Evolutionary conservation across 2,888 invertebrate genomes (phyloP).

Genomic region (Amblyteles armatorius): DNA sequence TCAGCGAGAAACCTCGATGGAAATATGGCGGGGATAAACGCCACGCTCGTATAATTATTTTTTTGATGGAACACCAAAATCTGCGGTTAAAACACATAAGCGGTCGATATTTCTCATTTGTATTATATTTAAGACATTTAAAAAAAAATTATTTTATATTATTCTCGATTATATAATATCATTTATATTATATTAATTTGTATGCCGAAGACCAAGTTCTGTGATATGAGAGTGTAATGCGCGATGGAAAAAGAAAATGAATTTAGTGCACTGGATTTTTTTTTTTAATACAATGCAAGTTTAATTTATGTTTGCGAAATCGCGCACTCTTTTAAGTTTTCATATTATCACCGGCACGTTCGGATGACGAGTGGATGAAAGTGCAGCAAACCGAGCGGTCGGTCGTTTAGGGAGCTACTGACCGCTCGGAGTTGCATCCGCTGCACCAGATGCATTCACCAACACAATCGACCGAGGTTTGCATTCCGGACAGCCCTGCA

Average conservation of each 20-base stretch:
- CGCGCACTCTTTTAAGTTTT: neutral
- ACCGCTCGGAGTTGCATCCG: constrained; percentile 83
- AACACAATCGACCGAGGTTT: constrained; percentile 73
- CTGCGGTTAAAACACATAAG: no score
- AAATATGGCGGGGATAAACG: neutral
- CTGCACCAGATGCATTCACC: constrained; percentile 83
- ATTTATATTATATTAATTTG: no score
- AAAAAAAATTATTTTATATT: no score
- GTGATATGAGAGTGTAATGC: no score
- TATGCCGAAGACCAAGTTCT: no score
- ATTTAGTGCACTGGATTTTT: no score
- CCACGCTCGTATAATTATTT: neutral
- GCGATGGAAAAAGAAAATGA: no score
- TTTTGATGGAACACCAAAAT: neutral
- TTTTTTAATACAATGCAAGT: neutral
- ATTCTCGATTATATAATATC: no score
- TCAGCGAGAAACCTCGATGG: neutral
- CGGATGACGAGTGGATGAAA: neutral
- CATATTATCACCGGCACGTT: neutral
- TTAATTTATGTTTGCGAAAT: neutral
- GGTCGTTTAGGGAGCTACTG: constrained; percentile 82
- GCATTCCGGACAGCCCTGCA: constrained; percentile 70
- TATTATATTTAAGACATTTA: no score
- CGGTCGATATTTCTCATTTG: no score
- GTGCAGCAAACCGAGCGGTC: constrained; percentile 68